phyloP scores from a whole-genome alignment of 2,113 vertebrate species.

The Fregata magnificens region DNA sequence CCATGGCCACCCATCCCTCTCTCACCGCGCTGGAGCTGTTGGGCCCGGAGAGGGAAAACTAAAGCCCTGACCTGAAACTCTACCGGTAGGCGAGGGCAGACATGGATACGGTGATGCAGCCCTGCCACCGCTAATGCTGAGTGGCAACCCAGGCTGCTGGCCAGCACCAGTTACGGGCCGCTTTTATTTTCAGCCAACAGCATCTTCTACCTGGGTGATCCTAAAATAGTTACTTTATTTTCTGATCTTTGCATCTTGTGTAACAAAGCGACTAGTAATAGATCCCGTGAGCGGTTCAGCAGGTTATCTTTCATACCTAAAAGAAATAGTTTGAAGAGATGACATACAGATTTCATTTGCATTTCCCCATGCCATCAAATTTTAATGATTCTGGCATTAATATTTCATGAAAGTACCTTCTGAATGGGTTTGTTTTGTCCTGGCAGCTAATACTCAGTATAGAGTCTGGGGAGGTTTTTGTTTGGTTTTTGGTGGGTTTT shows the following conservation, averaged over 20 bases:
- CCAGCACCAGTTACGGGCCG: neutral
- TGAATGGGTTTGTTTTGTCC: slow-evolving; percentile 18
- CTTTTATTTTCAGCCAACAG: neutral
- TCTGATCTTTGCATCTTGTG: neutral
- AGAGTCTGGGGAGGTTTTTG: neutral
- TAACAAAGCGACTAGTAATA: neutral
- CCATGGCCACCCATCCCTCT: accelerated
- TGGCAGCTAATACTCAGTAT: neutral
- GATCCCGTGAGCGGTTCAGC: neutral
- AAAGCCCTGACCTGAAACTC: neutral
- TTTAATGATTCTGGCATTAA: slow-evolving; percentile 27
- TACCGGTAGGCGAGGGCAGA: neutral
- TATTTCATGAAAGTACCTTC: slow-evolving; percentile 39
- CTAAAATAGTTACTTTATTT: neutral
- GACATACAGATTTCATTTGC: neutral
- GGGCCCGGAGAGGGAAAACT: neutral
- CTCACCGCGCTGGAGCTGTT: neutral
- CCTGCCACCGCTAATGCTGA: accelerated
- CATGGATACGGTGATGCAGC: neutral
- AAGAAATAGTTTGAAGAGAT: slow-evolving; percentile 6
- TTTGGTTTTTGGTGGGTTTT: neutral
- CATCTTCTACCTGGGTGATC: neutral
- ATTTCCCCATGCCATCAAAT: neutral
- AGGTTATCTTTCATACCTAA: neutral
- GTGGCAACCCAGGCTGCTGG: accelerated